Percentiles rank a stretch among this genome's conserved stretches.
These are phyloP conservation scores for Myripristis jacobus DNA, from an alignment of 2,797 vertebrate species.

Conservation along the genomic window DNA sequence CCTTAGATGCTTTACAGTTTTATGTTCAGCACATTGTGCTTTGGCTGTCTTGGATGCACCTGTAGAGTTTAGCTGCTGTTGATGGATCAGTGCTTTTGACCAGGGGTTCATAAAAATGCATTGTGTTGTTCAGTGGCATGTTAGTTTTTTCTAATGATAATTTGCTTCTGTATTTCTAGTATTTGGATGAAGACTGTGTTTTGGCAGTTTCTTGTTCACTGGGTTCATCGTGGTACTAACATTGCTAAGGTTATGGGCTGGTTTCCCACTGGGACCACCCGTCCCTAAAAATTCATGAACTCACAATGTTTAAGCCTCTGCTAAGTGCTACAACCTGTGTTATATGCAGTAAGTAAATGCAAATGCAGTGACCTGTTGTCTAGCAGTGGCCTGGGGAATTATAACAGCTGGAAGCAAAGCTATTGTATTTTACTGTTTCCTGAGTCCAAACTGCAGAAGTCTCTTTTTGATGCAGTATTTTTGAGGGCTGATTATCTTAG, in stretches of 20 bases:
- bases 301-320: neutral
- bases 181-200: neutral
- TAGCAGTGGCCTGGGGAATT: neutral
- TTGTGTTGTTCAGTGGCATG: neutral
- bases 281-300: neutral
- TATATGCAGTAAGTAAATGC: neutral
- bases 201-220: neutral
- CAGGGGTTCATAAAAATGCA: neutral
- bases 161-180: too few species aligned
- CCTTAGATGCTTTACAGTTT: neutral
- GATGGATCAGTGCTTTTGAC: slow-evolving; percentile 1
- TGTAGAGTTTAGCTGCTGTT: neutral
- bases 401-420: neutral
- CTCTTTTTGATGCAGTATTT: neutral
- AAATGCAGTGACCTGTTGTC: neutral
- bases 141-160: too few species aligned
- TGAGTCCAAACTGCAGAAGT: neutral
- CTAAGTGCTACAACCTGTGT: neutral
- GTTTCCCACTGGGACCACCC: neutral
- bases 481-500: too few species aligned
- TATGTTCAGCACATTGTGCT: neutral
- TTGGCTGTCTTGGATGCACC: neutral
- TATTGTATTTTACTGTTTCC: neutral
- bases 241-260: neutral
- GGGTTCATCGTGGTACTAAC: neutral